A percentile compares a stretch with the other conserved stretches of the same genome.
Conservation (phyloP, 2,888 invertebrate genomes). For the Megastigmus dorsalis region DNA sequence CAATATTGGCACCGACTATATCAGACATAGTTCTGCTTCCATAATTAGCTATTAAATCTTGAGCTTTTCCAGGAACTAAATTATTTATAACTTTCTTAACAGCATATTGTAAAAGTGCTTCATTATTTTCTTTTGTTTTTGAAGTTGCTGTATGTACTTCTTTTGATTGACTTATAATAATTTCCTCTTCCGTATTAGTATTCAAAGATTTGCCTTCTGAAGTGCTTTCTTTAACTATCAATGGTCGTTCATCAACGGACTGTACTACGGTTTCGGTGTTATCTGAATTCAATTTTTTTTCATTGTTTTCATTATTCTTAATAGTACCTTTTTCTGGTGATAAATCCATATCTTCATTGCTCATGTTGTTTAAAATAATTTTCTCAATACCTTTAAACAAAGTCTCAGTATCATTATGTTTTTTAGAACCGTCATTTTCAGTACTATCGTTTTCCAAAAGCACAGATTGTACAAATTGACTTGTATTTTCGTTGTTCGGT, state of each 20-base stretch:
- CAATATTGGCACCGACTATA: constrained; percentile 40
- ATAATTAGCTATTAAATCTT: constrained; percentile 42
- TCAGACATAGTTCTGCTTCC: constrained; percentile 21
- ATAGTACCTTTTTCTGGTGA: background rate
- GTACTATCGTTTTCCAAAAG: background rate
- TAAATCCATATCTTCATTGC: background rate
- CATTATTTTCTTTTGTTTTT: background rate
- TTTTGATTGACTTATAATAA: too few relatives aligned
- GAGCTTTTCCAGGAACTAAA: constrained; percentile 54
- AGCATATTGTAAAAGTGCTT: constrained; percentile 49
- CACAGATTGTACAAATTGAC: too few relatives aligned
- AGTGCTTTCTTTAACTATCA: background rate
- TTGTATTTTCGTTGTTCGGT: too few relatives aligned
- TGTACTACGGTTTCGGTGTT: constrained; percentile 10
- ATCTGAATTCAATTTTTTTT: background rate
- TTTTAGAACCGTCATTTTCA: background rate
- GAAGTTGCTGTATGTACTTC: too few relatives aligned
- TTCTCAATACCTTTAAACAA: constrained; percentile 14
- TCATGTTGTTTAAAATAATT: background rate
- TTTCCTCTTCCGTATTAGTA: background rate
- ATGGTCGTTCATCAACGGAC: constrained; percentile 32
- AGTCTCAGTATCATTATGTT: background rate
- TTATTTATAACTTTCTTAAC: constrained; percentile 63
- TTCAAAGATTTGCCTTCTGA: background rate
- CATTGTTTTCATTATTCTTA: background rate